Base-by-base conservation (phyloP, 2,113 vertebrate species). In the Natator depressus region DNA sequence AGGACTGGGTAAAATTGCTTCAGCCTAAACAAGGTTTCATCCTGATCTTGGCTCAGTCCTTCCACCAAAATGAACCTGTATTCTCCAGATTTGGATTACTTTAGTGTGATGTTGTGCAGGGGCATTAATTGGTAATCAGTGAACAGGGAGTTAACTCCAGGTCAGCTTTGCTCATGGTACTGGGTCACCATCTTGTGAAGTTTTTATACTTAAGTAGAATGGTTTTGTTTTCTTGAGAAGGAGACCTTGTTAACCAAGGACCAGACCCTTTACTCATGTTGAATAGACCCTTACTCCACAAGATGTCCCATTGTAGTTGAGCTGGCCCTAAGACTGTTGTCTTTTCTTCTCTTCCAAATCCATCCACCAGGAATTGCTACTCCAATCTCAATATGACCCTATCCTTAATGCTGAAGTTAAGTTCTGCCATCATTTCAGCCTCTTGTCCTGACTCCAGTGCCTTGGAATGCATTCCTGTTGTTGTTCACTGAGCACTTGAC, bases 221-320 rank as follows among this genome's bases (percentile, higher is more conserved):
- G 16, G 35, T 69, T 69, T 69, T 69, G 17, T 69, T 69, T 69
- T 69, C 35, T 19, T 82, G 11, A 78, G 27, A 9, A 62, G 8
- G 27, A 91, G 90, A 65, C 1, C 3, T 42, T 42, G 38, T 76
- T 76, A 76, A 27, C 1, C 5, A 24, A 16, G 27, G 19, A 57
- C 78, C 3, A 35, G 2, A 78, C 8, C 6, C 38, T 76, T 46
- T 46, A 22, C 31, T 38, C 9, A n/a, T 38, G 62, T 72, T 38
- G 35, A 31, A 2, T 38, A 80, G 10, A 1, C 38, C 51, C 38
- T 76, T 5, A 59, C 42, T 38, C 10, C 17, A 57, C 50, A 82
- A 84, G 72, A 3, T 22, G 90, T 76, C 24, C 19, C 13, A 72
- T 0, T 72, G 0, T 17, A 93, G 38, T 4, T 0, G 1, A 8